Base-by-base conservation (phyloP, 2,888 invertebrate genomes). In the Nemurella pictetii region DNA sequence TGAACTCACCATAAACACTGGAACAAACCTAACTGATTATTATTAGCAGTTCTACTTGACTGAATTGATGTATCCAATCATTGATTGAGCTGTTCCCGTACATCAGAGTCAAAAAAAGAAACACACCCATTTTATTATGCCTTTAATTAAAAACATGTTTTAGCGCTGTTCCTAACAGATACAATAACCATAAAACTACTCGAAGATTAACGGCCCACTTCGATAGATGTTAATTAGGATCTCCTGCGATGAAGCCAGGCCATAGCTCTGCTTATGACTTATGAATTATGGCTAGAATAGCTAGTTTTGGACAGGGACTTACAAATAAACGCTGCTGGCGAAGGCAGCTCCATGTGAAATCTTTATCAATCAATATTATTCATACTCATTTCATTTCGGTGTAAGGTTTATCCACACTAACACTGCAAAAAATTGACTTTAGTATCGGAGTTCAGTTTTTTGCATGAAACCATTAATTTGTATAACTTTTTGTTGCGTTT, bases 81-180 rank as follows among this genome's bases (percentile, higher is more conserved):
- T 72, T 82, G 82, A 82, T 82, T 82, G 72, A 82, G 82, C 82
- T 82, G 82, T 82, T 28, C 26, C 30, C 72, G 29, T 82, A 82
- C 26, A 82, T 82, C 82, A 82, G 72, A 0, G n/a, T n/a, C 28
- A 29, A 29, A 78, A 75, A 78, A 78, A 28, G 28, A 72, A 82
- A 82, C 82, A 72, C 82, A 28, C 82, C 82, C 82, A 28, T 82
- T 82, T 78, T 78, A 78, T 78, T 82, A 72, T 82, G 72, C 29
- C 82, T 82, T 82, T 82, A 82, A 82, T 82, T 82, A 82, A 82
- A 82, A 82, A 82, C 82, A 82, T 82, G 82, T 82, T 82, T 82
- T 82, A 82, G 72, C 82, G 82, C 82, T 82, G 55, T 72, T 72
- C 82, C 82, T 82, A 82, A 82, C 82, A 82, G 82, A 82, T 82